Evolutionary conservation across 2,797 vertebrate species (phyloP).

Genomic region (Acanthornis magna): DNA sequence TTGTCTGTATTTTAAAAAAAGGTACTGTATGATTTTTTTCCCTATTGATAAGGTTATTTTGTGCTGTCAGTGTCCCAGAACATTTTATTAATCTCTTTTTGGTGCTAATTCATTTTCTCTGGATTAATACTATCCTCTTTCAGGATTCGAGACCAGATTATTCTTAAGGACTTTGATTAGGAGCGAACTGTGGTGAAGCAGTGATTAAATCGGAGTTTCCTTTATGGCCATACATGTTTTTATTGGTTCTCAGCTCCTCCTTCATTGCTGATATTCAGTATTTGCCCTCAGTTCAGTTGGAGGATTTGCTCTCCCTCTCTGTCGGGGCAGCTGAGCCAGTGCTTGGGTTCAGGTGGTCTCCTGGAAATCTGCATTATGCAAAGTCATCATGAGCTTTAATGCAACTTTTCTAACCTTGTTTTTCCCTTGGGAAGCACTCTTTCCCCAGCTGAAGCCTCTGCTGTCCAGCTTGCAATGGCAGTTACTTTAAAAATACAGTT

Average conservation of each 20-base stretch:
- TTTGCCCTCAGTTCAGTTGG: no score
- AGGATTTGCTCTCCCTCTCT: not conserved
- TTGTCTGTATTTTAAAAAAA: not conserved
- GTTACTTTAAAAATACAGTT: not conserved
- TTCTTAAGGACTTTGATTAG: not conserved
- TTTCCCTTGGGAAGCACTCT: not conserved
- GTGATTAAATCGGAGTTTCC: not conserved
- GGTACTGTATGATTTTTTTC: not conserved
- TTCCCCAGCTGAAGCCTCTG: not conserved
- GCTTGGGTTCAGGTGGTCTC: not conserved
- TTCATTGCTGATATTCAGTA: no score
- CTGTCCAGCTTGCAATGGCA: not conserved
- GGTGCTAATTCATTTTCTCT: slow-evolving; percentile 11
- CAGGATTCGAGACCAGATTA: slow-evolving; percentile 15
- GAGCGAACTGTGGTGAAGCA: not conserved
- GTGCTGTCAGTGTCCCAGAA: not conserved
- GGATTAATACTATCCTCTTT: slow-evolving; percentile 27
- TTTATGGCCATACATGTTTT: not conserved
- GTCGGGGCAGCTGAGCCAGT: not conserved
- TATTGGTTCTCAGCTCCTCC: not conserved
- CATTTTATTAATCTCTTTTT: not conserved
- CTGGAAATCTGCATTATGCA: not conserved
- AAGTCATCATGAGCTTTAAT: not conserved
- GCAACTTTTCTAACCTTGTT: not conserved
- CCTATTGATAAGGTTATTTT: not conserved